Conservation (phyloP, 2,113 vertebrate genomes). For the Bucco capensis region DNA sequence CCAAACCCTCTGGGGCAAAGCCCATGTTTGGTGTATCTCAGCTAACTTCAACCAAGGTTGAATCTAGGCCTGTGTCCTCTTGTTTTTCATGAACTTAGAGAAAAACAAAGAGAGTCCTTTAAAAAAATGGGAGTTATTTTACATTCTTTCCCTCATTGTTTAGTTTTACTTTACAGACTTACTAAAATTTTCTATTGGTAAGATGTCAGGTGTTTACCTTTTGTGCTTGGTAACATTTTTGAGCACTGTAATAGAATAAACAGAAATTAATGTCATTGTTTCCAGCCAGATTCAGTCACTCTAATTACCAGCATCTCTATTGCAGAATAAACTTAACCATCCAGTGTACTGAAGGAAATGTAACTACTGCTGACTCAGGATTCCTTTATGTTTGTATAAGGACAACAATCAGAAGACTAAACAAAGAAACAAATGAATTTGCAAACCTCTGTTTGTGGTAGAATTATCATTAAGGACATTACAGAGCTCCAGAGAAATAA, state of each 20-base stretch:
- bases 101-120: neutral
- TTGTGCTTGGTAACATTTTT: conserved; percentile 21
- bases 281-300: conserved; percentile 18
- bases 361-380: neutral
- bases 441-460: neutral
- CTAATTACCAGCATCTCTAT: conserved; percentile 3
- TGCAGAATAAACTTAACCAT: neutral
- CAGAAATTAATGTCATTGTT: neutral
- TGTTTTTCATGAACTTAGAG: neutral
- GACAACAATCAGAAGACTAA: conserved; percentile 32
- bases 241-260: conserved; percentile 4
- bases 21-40: neutral
- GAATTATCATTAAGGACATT: neutral
- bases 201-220: neutral
- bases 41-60: conserved; percentile 9
- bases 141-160: neutral
- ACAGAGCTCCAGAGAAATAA: neutral
- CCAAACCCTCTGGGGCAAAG: conserved; percentile 24
- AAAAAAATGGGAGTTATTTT: neutral
- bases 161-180: neutral
- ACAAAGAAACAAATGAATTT: conserved; percentile 2
- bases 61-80: neutral
- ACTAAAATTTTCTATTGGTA: neutral
- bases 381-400: conserved; percentile 5
- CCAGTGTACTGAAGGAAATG: neutral